These are phyloP conservation scores for Parascotia fuliginaria DNA, from an alignment of 2,888 invertebrate genomes.

Conservation along the genomic window DNA sequence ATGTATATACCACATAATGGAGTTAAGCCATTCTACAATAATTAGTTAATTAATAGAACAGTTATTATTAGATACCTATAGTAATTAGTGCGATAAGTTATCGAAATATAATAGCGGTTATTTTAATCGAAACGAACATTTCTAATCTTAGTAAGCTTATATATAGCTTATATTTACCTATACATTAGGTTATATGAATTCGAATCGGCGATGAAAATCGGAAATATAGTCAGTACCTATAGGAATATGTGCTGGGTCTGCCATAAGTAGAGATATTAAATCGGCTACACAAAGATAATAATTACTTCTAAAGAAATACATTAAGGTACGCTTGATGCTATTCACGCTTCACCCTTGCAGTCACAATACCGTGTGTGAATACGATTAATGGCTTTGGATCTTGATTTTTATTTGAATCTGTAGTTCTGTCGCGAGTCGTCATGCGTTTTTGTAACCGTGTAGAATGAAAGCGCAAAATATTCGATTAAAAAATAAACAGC, in stretches of 20 bases:
- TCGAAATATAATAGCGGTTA: conserved; percentile 53
- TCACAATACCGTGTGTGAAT: too few species aligned
- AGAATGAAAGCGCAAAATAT: too few species aligned
- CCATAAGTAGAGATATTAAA: not conserved
- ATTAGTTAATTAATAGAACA: conserved; percentile 60
- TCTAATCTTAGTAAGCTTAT: conserved; percentile 41
- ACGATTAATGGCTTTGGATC: too few species aligned
- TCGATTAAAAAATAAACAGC: too few species aligned
- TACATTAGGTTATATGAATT: conserved; percentile 30
- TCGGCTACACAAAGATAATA: too few species aligned
- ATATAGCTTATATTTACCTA: conserved; percentile 39
- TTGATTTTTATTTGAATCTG: too few species aligned
- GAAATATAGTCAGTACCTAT: conserved; percentile 13
- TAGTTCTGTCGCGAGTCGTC: too few species aligned
- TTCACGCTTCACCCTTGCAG: too few species aligned
- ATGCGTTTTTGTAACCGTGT: too few species aligned
- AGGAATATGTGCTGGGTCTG: conserved; percentile 10
- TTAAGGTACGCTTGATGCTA: too few species aligned
- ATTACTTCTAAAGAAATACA: too few species aligned
- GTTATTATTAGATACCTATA: conserved; percentile 65
- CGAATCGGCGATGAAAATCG: conserved; percentile 17
- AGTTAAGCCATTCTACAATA: conserved; percentile 50
- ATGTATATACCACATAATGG: conserved; percentile 24
- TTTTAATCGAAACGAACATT: conserved; percentile 50
- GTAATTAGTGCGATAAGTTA: conserved; percentile 65